Base-by-base conservation (phyloP, 1,140 invertebrate genomes). In the Wasmannia auropunctata region DNA sequence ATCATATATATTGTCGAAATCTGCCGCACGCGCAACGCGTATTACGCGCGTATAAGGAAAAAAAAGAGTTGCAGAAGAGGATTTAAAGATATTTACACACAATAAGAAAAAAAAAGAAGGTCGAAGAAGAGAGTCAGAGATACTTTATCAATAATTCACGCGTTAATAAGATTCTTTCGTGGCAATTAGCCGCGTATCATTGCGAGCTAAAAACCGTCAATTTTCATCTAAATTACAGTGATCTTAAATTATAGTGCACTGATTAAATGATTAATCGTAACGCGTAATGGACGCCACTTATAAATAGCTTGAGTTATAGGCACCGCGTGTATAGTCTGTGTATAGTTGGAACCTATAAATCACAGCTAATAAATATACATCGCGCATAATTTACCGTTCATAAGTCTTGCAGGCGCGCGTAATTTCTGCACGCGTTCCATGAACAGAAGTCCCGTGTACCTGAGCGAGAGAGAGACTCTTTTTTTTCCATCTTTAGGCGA, bases 301-400 rank as follows among this genome's bases (percentile, higher is more conserved):
- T 22, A 74, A 58, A 72, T 37, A 31, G 7, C 67, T 74, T 60
- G 54, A 83, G 10, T 83, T 83, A 58, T 74, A 37, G 37, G 51
- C 77, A n/a, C 19, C 25, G n/a, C 49, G 25, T 37, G 43, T n/a
- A 11, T 25, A 7, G 25, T 43, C n/a, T n/a, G n/a, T n/a, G n/a
- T n/a, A n/a, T n/a, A 34, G 34, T 40, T 43, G 16, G 37, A 46
- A 83, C 60, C 37, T 58, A 74, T 83, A 83, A 83, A 83, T 83
- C 79, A 74, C 28, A 19, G 19, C 67, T 58, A 51, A 83, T 83
- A 74, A 83, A 72, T 83, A 72, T 72, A 72, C 79, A 74, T 74
- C 67, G 79, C 37, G 51, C 51, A 83, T 83, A 83, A 72, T 83
- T 83, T 83, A 83, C 54, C 63, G 34, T 54, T 79, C 37, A 67